Evolutionary conservation across 2,888 invertebrate species (phyloP).

Genomic region (Lydus trimaculatus): DNA sequence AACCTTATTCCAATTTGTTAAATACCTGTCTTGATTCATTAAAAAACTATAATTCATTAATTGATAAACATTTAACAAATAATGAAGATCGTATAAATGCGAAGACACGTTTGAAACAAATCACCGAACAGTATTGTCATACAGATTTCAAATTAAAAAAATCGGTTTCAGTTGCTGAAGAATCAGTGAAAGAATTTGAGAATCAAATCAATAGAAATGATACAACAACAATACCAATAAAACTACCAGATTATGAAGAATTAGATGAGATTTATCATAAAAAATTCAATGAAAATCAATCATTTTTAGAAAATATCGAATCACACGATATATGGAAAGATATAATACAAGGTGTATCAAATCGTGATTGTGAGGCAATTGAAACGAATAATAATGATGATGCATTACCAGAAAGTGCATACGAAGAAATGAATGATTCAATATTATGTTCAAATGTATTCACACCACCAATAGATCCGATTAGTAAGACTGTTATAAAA

Average conservation of each 20-base stretch:
- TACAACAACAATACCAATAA: conserved; percentile 32
- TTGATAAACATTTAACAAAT: conserved; percentile 35
- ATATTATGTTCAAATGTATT: conserved; percentile 44
- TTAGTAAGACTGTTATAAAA: conserved; percentile 46
- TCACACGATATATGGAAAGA: conserved; percentile 42
- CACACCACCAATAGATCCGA: conserved; percentile 50
- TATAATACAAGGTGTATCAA: conserved; percentile 36
- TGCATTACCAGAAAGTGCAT: conserved; percentile 26
- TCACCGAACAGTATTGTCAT: conserved; percentile 39
- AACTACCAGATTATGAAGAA: conserved; percentile 36
- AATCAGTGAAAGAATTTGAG: conserved; percentile 39
- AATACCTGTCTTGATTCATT: conserved; percentile 39
- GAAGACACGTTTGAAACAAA: conserved; percentile 32
- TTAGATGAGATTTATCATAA: conserved; percentile 19
- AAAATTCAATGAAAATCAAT: conserved; percentile 21
- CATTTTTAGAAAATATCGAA: conserved; percentile 24
- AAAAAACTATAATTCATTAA: conserved; percentile 39
- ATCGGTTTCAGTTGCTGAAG: conserved; percentile 30
- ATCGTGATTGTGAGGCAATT: conserved; percentile 37
- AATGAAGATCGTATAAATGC: conserved; percentile 29
- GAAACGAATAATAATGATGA: conserved; percentile 17
- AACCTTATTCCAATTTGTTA: conserved; percentile 33
- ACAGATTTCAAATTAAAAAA: conserved; percentile 33
- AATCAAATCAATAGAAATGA: conserved; percentile 32
- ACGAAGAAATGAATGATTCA: conserved; percentile 44